A percentile compares a stretch with the other conserved stretches of the same genome.
Evolutionary conservation across 1,140 invertebrate species (phyloP).

Genomic region (Drosophila rhopaloa): DNA sequence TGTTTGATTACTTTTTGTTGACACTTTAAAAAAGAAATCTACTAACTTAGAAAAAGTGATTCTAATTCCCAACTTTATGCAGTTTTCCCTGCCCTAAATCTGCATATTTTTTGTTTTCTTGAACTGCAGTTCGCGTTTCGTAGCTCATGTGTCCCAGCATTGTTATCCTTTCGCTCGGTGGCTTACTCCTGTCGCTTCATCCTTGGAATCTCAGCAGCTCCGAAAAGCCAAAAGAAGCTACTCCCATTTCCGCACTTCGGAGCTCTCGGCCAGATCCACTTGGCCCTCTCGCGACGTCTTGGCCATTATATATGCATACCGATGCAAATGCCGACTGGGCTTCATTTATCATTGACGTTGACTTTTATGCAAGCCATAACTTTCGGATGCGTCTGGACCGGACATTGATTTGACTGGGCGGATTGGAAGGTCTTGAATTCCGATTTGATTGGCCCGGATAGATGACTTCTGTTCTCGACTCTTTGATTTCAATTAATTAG

Average conservation of each 20-base stretch:
- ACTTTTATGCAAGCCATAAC: conserved; percentile 74
- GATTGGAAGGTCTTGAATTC: conserved; percentile 12
- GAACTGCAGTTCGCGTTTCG: conserved; percentile 16
- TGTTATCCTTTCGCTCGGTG: conserved; percentile 76
- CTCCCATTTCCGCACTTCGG: conserved; percentile 10
- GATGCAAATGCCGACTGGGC: conserved; percentile 60
- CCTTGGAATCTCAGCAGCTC: conserved; percentile 35
- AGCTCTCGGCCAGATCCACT: conserved; percentile 7
- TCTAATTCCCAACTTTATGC: no score
- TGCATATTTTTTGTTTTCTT: not conserved
- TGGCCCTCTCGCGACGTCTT: conserved; percentile 5
- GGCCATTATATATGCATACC: conserved; percentile 42
- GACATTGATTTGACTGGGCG: conserved; percentile 70
- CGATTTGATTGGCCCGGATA: conserved; percentile 32
- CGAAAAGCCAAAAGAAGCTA: conserved; percentile 34
- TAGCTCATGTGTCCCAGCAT: conserved; percentile 67
- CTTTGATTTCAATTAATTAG: conserved; percentile 69
- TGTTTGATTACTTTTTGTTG: no score
- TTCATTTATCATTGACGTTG: conserved; percentile 73
- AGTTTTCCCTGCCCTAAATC: not conserved
- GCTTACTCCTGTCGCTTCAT: conserved; percentile 64
- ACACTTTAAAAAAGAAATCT: no score
- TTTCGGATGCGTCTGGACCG: conserved; percentile 34
- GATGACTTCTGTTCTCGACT: conserved; percentile 14
- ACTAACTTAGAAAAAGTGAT: no score